Conservation (phyloP, 37 sponge, comb jelly and placozoan species). For the Amphimedon queenslandica region DNA sequence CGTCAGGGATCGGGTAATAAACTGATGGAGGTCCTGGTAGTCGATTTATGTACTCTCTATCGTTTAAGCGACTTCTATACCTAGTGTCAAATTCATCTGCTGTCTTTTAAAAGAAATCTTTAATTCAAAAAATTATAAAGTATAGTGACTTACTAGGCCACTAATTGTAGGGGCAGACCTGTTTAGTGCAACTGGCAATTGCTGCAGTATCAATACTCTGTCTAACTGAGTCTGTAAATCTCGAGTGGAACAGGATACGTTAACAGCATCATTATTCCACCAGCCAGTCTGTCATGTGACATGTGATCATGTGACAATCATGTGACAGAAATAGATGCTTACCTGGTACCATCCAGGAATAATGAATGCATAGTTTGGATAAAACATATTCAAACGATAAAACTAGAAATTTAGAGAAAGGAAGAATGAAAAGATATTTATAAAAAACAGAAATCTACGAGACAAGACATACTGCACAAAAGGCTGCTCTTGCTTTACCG, state of each 20-base stretch:
- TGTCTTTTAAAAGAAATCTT: not conserved
- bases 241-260: not conserved
- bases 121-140: not conserved
- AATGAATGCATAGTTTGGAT: not conserved
- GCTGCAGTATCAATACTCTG: not conserved
- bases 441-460: not conserved
- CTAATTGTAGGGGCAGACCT: not conserved
- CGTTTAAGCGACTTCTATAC: not conserved
- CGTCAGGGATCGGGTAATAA: no score
- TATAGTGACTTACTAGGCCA: not conserved
- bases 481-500: not conserved
- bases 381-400: not conserved
- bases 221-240: not conserved
- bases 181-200: not conserved
- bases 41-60: not conserved
- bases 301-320: not conserved
- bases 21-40: not conserved
- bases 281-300: not conserved
- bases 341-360: conserved; percentile 2
- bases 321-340: not conserved
- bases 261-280: not conserved
- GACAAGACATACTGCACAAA: conserved; percentile 10
- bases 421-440: not conserved
- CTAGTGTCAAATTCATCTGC: not conserved
- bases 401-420: not conserved